Base-by-base conservation (phyloP, 2,888 invertebrate species). In the Neuroscelio doddi region DNA sequence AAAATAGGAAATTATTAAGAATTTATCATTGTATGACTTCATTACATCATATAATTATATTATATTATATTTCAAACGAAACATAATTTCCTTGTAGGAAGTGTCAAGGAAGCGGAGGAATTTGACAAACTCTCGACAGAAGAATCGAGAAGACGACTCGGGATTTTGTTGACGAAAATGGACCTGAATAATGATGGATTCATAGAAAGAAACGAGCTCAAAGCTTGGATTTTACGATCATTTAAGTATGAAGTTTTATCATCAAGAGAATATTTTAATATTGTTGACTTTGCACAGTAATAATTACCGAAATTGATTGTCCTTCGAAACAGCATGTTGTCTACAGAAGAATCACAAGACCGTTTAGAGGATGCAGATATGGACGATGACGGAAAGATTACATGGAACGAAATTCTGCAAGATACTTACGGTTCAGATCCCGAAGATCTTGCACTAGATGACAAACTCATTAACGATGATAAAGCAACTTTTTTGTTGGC, bases 211-310 rank as follows among this genome's bases (percentile, higher is more conserved):
- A 86, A 89, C 50, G 98, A 98, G 85, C 86, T 99, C 7, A 93
- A 92, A 81, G 89, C 92, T 1, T 98, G 98, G 98, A 96, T 99
- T 76, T 85, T 96, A 70, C 89, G 93, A 74, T 97, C 97, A 10
- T 97, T 98, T 86, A 88, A 88, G 92, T 93, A 86, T 86, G 86
- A 0, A 39, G 34, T 14, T 44, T 1, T 4, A 15, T 39, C 1
- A 38, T 8, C 24, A 39, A n/a, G 17, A n/a, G 16, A 21, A 7
- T 27, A 51, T 8, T 26, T 29, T 14, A 64, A 26, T 26, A 30
- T 8, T 38, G 15, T 12, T 26, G 15, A 14, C 30, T 34, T 38
- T 15, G 36, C 51, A 41, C 27, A 30, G 1, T n/a, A n/a, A n/a
- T n/a, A n/a, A n/a, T n/a, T n/a, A n/a, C n/a, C n/a, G n/a, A n/a